Conservation (phyloP, 2,888 invertebrate genomes). For the Polydrusus pterygomalis region DNA sequence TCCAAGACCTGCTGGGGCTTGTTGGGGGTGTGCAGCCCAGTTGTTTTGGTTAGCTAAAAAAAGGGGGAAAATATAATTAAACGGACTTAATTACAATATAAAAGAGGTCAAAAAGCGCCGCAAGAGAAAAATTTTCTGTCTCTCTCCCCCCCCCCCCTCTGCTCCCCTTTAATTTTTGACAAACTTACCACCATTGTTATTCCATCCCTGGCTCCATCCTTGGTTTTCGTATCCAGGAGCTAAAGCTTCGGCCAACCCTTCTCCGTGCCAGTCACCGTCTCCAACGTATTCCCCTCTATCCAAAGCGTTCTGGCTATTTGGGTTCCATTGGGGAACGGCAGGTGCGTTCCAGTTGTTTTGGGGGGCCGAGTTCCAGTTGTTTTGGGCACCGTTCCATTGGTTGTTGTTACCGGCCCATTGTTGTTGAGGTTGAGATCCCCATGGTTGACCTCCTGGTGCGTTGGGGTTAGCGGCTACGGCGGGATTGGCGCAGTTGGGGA, state of each 20-base stretch:
- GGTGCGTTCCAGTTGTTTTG: slow-evolving; percentile 44
- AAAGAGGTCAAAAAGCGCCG: no score
- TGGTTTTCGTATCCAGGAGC: slow-evolving; percentile 64
- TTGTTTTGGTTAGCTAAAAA: slow-evolving; percentile 60
- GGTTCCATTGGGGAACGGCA: slow-evolving; percentile 60
- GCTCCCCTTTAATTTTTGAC: no score
- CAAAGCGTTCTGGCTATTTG: slow-evolving; percentile 63
- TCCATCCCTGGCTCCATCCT: slow-evolving; percentile 52
- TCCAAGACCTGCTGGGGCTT: slow-evolving; percentile 58
- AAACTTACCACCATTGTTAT: slow-evolving; percentile 30
- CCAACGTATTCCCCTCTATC: slow-evolving; percentile 66
- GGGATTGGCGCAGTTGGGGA: slow-evolving; percentile 70
- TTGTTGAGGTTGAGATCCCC: slow-evolving; percentile 56
- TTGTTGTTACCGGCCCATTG: slow-evolving; percentile 50
- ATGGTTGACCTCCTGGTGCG: slow-evolving; percentile 61
- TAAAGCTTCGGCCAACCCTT: slow-evolving; percentile 71
- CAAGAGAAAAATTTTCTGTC: no score
- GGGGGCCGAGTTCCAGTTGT: slow-evolving; percentile 52
- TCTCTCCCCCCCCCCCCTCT: no score
- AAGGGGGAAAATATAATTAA: not conserved
- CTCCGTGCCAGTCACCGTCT: slow-evolving; percentile 70
- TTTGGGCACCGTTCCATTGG: slow-evolving; percentile 38
- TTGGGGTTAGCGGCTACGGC: slow-evolving; percentile 69
- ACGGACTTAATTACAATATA: slow-evolving; percentile 17
- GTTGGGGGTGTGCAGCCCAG: slow-evolving; percentile 31